Conservation (phyloP, 2,888 invertebrate genomes). For the Drosophila prostipennis region DNA sequence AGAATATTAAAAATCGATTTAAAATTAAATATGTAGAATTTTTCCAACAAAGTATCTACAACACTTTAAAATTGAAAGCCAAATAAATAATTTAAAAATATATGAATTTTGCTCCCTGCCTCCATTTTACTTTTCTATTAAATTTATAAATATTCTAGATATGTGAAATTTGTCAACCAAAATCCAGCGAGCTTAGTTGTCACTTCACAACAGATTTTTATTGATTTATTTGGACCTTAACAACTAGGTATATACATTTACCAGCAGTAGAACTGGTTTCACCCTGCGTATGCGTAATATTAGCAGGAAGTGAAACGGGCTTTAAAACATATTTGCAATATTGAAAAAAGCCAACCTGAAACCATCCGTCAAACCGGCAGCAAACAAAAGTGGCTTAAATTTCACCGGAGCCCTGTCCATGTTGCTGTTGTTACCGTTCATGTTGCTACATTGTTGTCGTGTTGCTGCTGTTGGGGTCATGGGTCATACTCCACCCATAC, state of each 20-base stretch:
- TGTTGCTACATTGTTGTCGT: slow-evolving; percentile 3
- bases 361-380: slow-evolving; percentile 40
- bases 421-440: slow-evolving; percentile 5
- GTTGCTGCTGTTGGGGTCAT: slow-evolving; percentile 24
- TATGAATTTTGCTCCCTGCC: no score
- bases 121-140: no score
- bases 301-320: slow-evolving; percentile 1
- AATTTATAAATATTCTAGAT: no score
- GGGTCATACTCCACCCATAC: slow-evolving; percentile 32
- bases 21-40: no score
- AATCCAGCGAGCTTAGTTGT: neutral
- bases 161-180: no score
- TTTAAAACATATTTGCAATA: slow-evolving; percentile 20
- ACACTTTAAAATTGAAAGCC: no score
- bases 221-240: neutral
- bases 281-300: slow-evolving; percentile 14
- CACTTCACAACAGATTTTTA: neutral
- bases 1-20: no score
- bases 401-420: slow-evolving; percentile 43
- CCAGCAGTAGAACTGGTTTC: neutral
- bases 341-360: slow-evolving; percentile 1
- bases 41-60: no score
- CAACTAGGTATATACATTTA: neutral
- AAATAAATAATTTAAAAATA: neutral
- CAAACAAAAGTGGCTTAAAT: slow-evolving; percentile 62